Percentiles rank a stretch among this genome's conserved stretches.
phyloP scores from a whole-genome alignment of 2,797 vertebrate species.

The Pangasius larnaudii region DNA sequence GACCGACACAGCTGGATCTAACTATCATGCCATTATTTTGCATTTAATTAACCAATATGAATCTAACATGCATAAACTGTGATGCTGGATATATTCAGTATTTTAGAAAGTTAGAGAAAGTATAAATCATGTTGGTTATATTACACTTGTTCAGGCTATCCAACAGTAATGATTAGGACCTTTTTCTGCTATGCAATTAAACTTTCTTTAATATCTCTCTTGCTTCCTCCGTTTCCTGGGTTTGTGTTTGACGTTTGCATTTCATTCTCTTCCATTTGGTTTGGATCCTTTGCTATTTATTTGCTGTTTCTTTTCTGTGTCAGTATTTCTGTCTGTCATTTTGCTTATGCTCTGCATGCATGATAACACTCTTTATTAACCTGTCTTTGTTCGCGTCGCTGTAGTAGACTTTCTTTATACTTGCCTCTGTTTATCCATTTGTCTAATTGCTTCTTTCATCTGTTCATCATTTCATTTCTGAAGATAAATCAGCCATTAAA shows the following conservation, averaged over 20 bases:
- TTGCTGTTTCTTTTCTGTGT: neutral
- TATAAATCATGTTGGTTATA: neutral
- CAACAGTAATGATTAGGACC: neutral
- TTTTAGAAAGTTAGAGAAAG: neutral
- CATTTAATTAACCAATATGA: neutral
- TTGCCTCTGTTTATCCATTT: conserved; percentile 48
- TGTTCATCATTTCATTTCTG: conserved; percentile 44
- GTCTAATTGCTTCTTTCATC: conserved; percentile 32
- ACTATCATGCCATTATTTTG: neutral
- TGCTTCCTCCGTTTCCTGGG: neutral
- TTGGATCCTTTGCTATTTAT: neutral
- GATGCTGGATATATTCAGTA: neutral
- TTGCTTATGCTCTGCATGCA: neutral
- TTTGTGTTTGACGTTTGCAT: conserved; percentile 6
- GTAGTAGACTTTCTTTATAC: conserved; percentile 19
- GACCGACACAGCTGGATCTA: neutral
- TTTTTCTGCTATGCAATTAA: neutral
- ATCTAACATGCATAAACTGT: neutral
- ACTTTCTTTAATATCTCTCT: neutral
- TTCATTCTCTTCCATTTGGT: neutral
- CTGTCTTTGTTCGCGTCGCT: neutral
- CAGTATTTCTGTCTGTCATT: neutral
- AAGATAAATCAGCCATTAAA: conserved; percentile 54
- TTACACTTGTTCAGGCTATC: neutral
- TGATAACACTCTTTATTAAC: conserved; percentile 20